Evolutionary conservation across 2,888 invertebrate species (phyloP).

Genomic region (Caenorhabditis parvicauda): DNA sequence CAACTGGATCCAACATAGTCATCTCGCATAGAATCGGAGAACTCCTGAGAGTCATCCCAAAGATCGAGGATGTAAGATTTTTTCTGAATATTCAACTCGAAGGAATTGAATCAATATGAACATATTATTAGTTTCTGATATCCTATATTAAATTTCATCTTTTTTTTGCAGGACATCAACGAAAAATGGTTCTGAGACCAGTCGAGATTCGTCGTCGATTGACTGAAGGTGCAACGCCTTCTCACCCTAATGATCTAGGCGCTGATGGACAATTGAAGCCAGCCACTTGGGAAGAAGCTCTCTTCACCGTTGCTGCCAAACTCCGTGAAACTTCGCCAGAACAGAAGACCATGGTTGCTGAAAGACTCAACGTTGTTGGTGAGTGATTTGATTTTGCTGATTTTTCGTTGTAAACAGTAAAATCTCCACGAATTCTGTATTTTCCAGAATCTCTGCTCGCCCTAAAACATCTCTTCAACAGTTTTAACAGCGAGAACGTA

Average conservation of each 20-base stretch:
- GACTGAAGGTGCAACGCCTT: conserved; percentile 88
- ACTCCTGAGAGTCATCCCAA: conserved; percentile 88
- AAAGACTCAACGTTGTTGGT: conserved; percentile 69
- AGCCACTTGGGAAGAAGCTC: conserved; percentile 92
- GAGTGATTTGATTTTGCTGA: conserved; percentile 1
- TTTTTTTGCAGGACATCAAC: conserved; percentile 77
- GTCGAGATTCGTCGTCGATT: conserved; percentile 93
- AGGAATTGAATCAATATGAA: too few species aligned
- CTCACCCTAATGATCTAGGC: conserved; percentile 85
- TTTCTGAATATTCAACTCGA: too few species aligned
- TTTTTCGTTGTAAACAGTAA: conserved; percentile 4
- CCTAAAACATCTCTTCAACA: conserved; percentile 87
- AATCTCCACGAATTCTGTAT: too few species aligned
- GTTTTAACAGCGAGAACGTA: conserved; percentile 78
- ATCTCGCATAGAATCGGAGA: conserved; percentile 94
- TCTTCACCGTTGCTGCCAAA: conserved; percentile 73
- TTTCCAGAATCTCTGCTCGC: conserved; percentile 73
- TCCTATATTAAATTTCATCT: background rate
- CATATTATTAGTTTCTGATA: too few species aligned
- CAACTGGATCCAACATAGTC: conserved; percentile 93
- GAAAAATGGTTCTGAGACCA: conserved; percentile 99
- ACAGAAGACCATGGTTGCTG: conserved; percentile 76
- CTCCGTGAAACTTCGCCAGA: conserved; percentile 73
- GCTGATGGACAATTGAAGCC: conserved; percentile 63
- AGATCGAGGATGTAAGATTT: conserved; percentile 83